Conservation (phyloP, 2,797 vertebrate genomes). For the Vireo griseus region DNA sequence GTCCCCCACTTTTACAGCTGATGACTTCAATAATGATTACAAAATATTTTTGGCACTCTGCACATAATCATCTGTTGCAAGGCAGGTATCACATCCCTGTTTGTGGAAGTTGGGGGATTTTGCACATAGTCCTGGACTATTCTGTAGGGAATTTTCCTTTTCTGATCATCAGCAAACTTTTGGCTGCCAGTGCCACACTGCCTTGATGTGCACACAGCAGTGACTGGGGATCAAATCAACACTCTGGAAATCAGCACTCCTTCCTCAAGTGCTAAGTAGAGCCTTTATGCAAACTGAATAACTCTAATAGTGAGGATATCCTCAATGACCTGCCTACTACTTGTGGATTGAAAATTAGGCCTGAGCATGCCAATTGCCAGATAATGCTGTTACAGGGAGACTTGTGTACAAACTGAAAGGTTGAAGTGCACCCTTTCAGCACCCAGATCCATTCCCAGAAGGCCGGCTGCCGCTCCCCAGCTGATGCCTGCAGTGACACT, state of each 20-base stretch:
- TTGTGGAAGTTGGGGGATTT: background rate
- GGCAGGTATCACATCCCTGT: background rate
- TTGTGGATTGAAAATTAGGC: conserved; percentile 73
- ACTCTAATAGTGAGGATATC: conserved; percentile 72
- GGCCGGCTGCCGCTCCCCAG: background rate
- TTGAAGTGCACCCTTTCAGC: conserved; percentile 86
- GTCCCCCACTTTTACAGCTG: background rate
- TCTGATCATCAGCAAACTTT: background rate
- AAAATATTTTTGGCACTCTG: background rate
- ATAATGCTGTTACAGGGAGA: conserved; percentile 67
- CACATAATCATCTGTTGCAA: background rate
- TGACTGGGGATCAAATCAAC: conserved; percentile 41
- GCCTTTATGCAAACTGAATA: conserved; percentile 71
- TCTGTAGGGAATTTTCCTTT: background rate
- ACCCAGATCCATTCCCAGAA: conserved; percentile 62
- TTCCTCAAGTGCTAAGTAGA: conserved; percentile 73
- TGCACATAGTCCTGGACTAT: background rate
- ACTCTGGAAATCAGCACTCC: conserved; percentile 67
- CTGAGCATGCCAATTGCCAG: conserved; percentile 73
- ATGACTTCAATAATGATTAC: background rate
- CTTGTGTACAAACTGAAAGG: conserved; percentile 80
- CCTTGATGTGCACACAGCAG: background rate
- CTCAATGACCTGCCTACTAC: conserved; percentile 74
- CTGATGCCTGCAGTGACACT: background rate
- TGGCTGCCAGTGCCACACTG: background rate